These are phyloP conservation scores for Nematolebias whitei DNA, from an alignment of 2,113 vertebrate genomes.

Conservation along the genomic window DNA sequence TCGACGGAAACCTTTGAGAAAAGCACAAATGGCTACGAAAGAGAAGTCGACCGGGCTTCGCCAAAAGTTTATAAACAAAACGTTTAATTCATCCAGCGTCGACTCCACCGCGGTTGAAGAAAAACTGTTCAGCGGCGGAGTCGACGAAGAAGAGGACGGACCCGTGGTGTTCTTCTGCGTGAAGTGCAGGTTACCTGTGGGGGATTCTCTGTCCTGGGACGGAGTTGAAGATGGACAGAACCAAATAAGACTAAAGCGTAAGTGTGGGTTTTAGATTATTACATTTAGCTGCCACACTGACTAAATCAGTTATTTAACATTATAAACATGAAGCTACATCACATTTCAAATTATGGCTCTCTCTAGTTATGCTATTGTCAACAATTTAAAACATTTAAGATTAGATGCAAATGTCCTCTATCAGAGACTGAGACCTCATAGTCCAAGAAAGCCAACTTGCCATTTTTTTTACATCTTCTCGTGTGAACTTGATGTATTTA, in stretches of 20 bases:
- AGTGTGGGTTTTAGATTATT: slow-evolving; percentile 3
- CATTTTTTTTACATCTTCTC: too few relatives aligned
- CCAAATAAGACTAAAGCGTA: slow-evolving; percentile 76
- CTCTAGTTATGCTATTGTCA: too few relatives aligned
- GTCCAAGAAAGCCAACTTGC: too few relatives aligned
- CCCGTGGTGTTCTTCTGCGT: slow-evolving; percentile 77
- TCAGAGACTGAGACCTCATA: too few relatives aligned
- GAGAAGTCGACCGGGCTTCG: background rate
- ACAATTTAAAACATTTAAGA: too few relatives aligned
- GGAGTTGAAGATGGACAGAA: slow-evolving; percentile 72
- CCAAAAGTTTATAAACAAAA: background rate
- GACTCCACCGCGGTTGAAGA: slow-evolving; percentile 28
- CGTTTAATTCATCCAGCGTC: slow-evolving; percentile 18
- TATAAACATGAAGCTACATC: too few relatives aligned
- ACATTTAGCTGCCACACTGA: too few relatives aligned
- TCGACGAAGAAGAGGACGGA: slow-evolving; percentile 46
- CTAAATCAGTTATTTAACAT: too few relatives aligned
- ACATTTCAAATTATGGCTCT: too few relatives aligned
- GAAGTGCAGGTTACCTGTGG: slow-evolving; percentile 72
- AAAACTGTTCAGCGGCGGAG: slow-evolving; percentile 9
- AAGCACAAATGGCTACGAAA: slow-evolving; percentile 49
- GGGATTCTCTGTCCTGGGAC: slow-evolving; percentile 78
- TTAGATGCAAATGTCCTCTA: too few relatives aligned
- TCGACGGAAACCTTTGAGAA: background rate
- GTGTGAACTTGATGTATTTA: too few relatives aligned